Conservation (phyloP, 2,113 vertebrate species). For the Tragelaphus buxtoni region DNA sequence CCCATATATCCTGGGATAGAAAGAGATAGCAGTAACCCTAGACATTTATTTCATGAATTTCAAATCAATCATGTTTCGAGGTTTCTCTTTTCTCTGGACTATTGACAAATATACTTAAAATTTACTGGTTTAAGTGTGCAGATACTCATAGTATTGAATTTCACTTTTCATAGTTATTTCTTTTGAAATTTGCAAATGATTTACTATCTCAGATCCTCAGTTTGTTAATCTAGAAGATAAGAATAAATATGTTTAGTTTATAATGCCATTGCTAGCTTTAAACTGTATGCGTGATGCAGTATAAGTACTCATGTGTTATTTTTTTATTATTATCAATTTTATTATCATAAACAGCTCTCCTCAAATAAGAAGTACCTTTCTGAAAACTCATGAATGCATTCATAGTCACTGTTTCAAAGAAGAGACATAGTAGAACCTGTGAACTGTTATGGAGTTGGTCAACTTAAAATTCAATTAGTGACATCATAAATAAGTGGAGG, state of each 20-base stretch:
- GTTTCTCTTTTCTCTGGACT: neutral
- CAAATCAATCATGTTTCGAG: neutral
- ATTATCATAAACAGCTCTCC: neutral
- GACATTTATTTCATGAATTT: neutral
- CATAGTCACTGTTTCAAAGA: neutral
- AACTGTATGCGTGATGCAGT: neutral
- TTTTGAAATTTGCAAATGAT: no score
- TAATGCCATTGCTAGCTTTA: neutral
- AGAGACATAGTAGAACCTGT: neutral
- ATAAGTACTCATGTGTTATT: neutral
- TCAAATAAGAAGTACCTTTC: neutral
- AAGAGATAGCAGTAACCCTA: neutral
- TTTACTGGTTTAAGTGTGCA: no score
- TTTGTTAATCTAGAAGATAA: neutral
- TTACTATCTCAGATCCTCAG: no score
- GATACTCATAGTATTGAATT: no score
- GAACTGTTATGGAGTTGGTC: neutral
- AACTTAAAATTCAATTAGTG: neutral
- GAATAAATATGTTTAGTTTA: neutral
- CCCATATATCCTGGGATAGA: neutral
- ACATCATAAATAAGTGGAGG: neutral
- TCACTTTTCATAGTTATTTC: no score
- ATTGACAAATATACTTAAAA: no score
- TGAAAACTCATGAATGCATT: neutral
- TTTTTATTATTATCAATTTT: neutral